Conservation (phyloP, 2,797 vertebrate species). For the Urocyon cinereoargenteus region DNA sequence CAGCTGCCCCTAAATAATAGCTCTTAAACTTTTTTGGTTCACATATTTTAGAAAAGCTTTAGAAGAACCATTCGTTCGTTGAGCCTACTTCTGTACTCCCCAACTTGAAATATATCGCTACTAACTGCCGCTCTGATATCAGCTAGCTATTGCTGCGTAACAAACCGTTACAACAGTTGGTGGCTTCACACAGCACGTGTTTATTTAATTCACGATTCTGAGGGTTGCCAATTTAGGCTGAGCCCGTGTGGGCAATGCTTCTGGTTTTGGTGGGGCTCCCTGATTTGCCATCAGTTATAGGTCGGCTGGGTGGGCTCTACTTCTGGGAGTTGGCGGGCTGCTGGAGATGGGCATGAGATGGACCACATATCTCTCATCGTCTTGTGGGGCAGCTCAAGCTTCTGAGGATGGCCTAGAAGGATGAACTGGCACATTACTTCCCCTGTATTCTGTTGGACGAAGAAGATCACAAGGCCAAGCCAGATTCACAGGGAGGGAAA, state of each 20-base stretch:
- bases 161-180: not conserved
- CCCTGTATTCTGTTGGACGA: not conserved
- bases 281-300: not conserved
- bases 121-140: rapidly evolving
- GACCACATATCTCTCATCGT: too few species aligned
- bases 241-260: not conserved
- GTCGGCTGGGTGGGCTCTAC: not conserved
- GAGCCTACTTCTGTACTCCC: not conserved
- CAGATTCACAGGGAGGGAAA: not conserved
- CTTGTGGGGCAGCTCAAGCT: not conserved
- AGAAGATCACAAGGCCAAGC: not conserved
- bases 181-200: not conserved
- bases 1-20: too few species aligned
- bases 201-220: not conserved
- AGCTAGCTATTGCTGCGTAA: not conserved
- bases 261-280: not conserved
- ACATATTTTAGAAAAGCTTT: not conserved
- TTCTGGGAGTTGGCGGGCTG: not conserved
- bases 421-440: not conserved
- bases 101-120: not conserved
- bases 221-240: not conserved
- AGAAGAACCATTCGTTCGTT: not conserved
- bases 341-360: not conserved
- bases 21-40: not conserved
- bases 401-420: too few species aligned